Evolutionary conservation across 2,113 vertebrate genomes (phyloP).

Genomic region (Labrus mixtus): DNA sequence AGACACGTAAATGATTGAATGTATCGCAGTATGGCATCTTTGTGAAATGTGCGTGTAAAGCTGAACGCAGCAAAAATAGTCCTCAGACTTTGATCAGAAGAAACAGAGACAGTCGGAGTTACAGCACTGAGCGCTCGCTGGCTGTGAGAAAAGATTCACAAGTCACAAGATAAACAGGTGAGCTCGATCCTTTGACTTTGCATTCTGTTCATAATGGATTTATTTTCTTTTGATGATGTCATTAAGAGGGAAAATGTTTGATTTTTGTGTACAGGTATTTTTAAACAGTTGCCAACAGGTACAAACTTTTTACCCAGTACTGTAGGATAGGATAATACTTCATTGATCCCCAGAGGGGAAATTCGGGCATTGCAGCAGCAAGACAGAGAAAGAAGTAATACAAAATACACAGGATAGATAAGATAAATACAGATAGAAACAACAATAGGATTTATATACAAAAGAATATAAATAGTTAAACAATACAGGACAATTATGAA

Average conservation of each 20-base stretch:
- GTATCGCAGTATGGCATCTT: constrained; percentile 35
- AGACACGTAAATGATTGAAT: constrained; percentile 76
- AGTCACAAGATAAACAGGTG: constrained; percentile 52
- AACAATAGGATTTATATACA: no score
- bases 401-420: no score
- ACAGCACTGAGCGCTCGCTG: neutral
- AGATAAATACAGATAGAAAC: no score
- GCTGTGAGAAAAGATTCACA: constrained; percentile 43
- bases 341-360: no score
- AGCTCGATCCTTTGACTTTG: constrained; percentile 21
- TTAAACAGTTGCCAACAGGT: neutral
- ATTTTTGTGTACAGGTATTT: neutral
- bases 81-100: constrained; percentile 81
- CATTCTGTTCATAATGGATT: neutral
- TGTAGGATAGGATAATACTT: no score
- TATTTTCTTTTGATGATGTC: neutral
- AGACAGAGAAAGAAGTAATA: no score
- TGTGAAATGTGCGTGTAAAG: constrained; percentile 43
- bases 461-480: no score
- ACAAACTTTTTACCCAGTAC: no score
- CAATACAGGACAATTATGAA: no score
- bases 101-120: constrained; percentile 26
- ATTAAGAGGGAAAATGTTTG: neutral
- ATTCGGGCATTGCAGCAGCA: no score
- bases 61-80: constrained; percentile 43